Percentiles rank a stretch among this genome's conserved stretches.
Conservation (phyloP, 2,797 vertebrate genomes). For the Xiphophorus birchmanni region DNA sequence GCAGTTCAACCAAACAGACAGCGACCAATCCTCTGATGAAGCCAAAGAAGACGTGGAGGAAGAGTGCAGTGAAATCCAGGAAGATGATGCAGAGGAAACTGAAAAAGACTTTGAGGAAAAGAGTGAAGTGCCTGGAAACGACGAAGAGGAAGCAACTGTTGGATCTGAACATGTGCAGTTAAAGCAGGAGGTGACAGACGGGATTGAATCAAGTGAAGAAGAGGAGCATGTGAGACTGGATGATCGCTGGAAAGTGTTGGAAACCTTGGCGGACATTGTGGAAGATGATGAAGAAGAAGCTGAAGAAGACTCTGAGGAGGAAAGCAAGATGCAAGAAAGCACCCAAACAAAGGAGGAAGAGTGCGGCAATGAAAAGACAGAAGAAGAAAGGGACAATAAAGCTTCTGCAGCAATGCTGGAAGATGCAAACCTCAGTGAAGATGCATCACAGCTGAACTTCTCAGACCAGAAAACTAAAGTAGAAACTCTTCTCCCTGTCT, state of each 20-base stretch:
- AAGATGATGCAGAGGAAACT: not conserved
- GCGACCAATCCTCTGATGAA: not conserved
- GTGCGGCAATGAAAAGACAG: not conserved
- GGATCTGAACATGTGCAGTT: not conserved
- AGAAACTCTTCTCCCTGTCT: slow-evolving; percentile 1
- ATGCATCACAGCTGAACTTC: not conserved
- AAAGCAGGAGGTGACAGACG: slow-evolving; percentile 3
- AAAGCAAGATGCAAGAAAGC: not conserved
- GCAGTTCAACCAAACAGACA: not conserved
- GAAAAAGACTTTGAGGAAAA: not conserved
- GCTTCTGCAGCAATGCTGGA: not conserved
- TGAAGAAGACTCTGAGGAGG: not conserved
- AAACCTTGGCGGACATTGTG: not conserved
- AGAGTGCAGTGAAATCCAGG: not conserved
- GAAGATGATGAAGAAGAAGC: slow-evolving; percentile 13
- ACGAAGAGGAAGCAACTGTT: not conserved
- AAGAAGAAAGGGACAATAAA: not conserved
- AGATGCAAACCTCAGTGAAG: slow-evolving; percentile 4
- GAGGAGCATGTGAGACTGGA: not conserved
- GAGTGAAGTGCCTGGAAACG: not conserved
- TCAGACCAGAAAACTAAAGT: not conserved
- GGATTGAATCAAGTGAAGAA: not conserved
- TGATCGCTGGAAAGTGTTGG: slow-evolving; percentile 4
- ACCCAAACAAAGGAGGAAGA: slow-evolving; percentile 10
- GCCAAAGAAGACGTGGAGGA: not conserved